Conservation (phyloP, 2,888 invertebrate species). For the Fragum whitleyi region DNA sequence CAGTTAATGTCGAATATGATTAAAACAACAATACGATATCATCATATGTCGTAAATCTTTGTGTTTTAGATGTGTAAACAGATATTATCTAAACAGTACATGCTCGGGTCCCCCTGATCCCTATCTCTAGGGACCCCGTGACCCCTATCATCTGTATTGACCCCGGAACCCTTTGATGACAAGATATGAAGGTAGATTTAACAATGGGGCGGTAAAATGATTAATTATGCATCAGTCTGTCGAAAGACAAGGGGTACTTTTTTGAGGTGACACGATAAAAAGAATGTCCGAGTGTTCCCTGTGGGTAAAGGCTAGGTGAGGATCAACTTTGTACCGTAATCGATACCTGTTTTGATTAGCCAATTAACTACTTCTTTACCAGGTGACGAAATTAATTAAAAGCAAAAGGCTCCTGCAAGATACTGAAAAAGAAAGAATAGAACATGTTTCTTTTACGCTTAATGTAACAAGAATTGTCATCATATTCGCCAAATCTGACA, state of each 20-base stretch:
- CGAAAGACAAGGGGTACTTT: neutral
- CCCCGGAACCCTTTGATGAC: slow-evolving; percentile 26
- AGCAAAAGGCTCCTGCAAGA: no score
- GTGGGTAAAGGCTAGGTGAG: neutral
- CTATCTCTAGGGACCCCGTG: slow-evolving; percentile 17
- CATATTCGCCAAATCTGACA: no score
- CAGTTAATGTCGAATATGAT: neutral
- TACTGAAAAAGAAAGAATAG: no score
- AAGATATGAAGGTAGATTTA: slow-evolving; percentile 12
- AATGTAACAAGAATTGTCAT: no score
- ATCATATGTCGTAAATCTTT: slow-evolving; percentile 9
- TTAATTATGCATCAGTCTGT: slow-evolving; percentile 45
- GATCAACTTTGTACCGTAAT: neutral
- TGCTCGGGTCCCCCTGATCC: neutral
- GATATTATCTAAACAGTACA: neutral
- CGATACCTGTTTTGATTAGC: neutral
- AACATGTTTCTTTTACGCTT: no score
- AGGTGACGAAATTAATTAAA: no score
- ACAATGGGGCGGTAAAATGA: slow-evolving; percentile 54
- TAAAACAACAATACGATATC: neutral
- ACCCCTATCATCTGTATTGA: neutral
- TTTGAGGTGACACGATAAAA: slow-evolving; percentile 14
- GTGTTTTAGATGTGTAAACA: slow-evolving; percentile 12
- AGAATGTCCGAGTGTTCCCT: neutral
- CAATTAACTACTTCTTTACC: neutral